Percentiles rank a stretch among this genome's conserved stretches.
Conservation (phyloP, 2,113 vertebrate species). For the Pituophis catenifer region DNA sequence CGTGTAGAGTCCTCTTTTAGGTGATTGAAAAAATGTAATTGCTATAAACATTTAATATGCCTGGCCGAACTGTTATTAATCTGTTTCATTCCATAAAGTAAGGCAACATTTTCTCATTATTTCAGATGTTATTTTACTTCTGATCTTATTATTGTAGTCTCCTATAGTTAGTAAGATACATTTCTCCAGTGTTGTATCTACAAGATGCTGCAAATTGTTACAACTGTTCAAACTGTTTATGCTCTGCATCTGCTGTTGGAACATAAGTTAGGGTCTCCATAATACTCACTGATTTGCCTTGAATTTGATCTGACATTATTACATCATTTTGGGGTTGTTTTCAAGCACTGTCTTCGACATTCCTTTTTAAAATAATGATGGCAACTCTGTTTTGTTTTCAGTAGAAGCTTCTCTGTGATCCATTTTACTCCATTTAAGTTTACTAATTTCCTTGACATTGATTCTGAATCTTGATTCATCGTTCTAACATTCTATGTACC, state of each 20-base stretch:
- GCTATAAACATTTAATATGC: background rate
- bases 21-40: background rate
- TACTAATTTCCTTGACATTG: too few species aligned
- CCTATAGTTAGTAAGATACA: background rate
- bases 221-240: background rate
- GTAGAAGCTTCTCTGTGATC: too few species aligned
- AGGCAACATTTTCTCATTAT: background rate
- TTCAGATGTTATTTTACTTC: background rate
- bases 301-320: too few species aligned
- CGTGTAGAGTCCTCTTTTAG: background rate
- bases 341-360: too few species aligned
- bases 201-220: background rate
- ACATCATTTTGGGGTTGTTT: too few species aligned
- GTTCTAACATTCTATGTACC: background rate
- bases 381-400: too few species aligned
- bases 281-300: background rate
- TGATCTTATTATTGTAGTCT: background rate
- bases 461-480: too few species aligned
- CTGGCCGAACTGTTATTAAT: background rate
- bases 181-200: background rate
- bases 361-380: too few species aligned
- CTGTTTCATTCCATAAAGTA: background rate
- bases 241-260: background rate
- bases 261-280: background rate
- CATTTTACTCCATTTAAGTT: too few species aligned